phyloP scores from a whole-genome alignment of 2,797 vertebrate genomes.

The Phataginus tetradactyla region DNA sequence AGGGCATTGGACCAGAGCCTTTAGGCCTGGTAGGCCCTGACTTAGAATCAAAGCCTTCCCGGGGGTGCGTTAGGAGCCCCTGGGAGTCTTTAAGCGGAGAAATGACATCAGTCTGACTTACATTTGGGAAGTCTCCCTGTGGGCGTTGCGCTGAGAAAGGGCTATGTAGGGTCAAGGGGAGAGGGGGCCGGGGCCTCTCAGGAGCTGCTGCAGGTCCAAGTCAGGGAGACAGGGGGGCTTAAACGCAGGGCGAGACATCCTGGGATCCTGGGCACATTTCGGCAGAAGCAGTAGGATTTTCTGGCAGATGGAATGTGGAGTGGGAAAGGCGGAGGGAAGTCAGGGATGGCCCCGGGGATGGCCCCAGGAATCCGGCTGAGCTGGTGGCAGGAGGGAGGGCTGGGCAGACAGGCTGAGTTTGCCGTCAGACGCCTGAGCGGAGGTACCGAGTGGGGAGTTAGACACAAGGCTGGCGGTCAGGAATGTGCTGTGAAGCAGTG shows the following conservation, averaged over 20 bases:
- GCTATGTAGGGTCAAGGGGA: background rate
- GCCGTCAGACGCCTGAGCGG: background rate
- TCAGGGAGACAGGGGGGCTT: no score
- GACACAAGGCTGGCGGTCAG: background rate
- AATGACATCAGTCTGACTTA: background rate
- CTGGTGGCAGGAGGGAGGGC: background rate
- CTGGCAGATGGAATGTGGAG: background rate
- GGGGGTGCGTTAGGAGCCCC: background rate
- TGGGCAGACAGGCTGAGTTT: background rate
- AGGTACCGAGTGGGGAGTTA: background rate
- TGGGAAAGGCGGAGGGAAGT: background rate
- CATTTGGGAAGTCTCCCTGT: rapidly evolving
- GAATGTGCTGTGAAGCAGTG: background rate
- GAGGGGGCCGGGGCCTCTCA: rapidly evolving
- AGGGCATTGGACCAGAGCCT: background rate
- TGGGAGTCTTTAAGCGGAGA: background rate
- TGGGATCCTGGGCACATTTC: rapidly evolving
- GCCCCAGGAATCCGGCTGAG: background rate
- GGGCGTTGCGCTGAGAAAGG: background rate
- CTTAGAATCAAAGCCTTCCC: background rate
- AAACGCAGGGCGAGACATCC: background rate
- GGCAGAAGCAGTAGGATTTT: background rate
- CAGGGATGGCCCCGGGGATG: background rate
- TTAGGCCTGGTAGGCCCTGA: background rate
- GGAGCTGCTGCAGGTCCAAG: background rate